phyloP scores from a whole-genome alignment of 2,113 vertebrate species.

The Paramisgurnus dabryanus region DNA sequence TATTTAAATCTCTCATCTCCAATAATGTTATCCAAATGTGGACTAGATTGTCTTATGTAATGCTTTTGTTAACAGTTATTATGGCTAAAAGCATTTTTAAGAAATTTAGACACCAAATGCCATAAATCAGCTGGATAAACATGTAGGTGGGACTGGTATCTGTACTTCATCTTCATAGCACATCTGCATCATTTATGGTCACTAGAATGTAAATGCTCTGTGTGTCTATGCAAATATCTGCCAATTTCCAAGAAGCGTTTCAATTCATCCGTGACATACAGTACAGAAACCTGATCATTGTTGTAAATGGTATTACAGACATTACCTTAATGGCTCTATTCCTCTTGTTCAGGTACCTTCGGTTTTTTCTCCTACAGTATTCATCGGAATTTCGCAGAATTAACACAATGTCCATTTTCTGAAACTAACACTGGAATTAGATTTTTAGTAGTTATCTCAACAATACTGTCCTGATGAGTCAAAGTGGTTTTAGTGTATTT shows the following conservation, averaged over 20 bases:
- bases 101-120: too few species aligned
- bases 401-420: not conserved
- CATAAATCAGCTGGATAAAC: too few species aligned
- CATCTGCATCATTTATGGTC: too few species aligned
- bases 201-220: too few species aligned
- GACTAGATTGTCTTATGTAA: not conserved
- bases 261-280: not conserved
- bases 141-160: too few species aligned
- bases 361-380: not conserved
- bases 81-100: not conserved
- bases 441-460: not conserved
- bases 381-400: not conserved
- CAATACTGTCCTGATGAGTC: not conserved
- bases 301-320: not conserved
- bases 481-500: not conserved
- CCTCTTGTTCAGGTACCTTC: not conserved
- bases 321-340: not conserved
- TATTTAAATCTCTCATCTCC: not conserved
- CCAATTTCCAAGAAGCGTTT: not conserved
- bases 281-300: not conserved
- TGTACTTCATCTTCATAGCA: too few species aligned
- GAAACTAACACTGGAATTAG: not conserved
- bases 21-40: not conserved
- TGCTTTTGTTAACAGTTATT: not conserved
- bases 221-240: not conserved